Percentiles rank a stretch among this genome's conserved stretches.
Evolutionary conservation across 2,797 vertebrate genomes (phyloP).

Genomic region (Liasis olivaceus): DNA sequence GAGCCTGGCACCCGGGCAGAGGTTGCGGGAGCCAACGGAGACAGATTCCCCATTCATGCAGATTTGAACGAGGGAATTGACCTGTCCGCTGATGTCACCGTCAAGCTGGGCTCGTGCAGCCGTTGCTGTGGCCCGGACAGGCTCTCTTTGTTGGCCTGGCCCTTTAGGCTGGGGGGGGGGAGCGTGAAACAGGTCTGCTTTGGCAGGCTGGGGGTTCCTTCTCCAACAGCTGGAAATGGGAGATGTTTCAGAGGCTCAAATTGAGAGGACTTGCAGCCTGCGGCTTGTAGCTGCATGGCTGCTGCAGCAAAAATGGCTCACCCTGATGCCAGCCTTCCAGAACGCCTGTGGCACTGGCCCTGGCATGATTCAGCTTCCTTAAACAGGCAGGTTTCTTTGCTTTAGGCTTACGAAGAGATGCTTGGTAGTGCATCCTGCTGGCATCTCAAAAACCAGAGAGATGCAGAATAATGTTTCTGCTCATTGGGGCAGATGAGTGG

Average conservation of each 20-base stretch:
- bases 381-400: not conserved
- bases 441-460: not conserved
- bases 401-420: not conserved
- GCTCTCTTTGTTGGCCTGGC: slow-evolving; percentile 25
- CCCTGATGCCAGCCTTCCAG: not conserved
- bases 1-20: not conserved
- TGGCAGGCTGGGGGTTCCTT: accelerated
- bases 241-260: slow-evolving; percentile 26
- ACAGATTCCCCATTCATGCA: slow-evolving; percentile 36
- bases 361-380: not conserved
- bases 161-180: not conserved
- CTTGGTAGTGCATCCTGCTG: not conserved
- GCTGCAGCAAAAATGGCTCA: not conserved
- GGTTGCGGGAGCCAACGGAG: not conserved
- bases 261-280: not conserved
- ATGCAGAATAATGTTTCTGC: not conserved
- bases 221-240: slow-evolving; percentile 8
- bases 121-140: slow-evolving; percentile 18
- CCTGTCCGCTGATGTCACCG: slow-evolving; percentile 45
- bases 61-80: not conserved
- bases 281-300: not conserved
- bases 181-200: not conserved
- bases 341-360: not conserved
- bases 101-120: not conserved
- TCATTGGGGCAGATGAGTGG: not conserved